Evolutionary conservation across 2,888 invertebrate genomes (phyloP), one percentile per base, ranked within the genome.

Genomic region (Dasysyrphus tricinctus): DNA sequence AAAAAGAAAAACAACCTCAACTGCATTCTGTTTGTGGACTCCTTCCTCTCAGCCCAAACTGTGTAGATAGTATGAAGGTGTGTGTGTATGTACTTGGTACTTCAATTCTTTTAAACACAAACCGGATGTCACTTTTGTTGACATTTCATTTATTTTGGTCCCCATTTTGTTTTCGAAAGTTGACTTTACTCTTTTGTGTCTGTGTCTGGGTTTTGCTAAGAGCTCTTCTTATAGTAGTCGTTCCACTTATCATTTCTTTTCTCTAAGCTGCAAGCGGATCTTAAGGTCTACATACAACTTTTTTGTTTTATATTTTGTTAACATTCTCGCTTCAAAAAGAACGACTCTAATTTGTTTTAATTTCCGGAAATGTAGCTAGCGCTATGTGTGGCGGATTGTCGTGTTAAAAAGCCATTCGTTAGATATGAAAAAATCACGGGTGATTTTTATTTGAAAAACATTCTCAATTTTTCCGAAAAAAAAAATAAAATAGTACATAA

Each of bases 101-200:
- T 86, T 61, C 69, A 82, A 78, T 82, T 81, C 74, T 67, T 82
- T 78, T 70, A 78, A 78, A 86, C 72, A 75, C 86, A 86, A 86
- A 82, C 86, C 82, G 86, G 86, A 86, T 86, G 86, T 86, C 86
- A 86, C 81, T 86, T 86, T 74, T 86, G 86, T 86, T 86, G 86
- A 86, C 86, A 86, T 82, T 86, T 82, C 86, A 86, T 86, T 86
- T 86, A 86, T 86, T 86, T 80, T 79, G 78, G 86, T 86, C 61
- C 74, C 86, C 59, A 80, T 72, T 78, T 57, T 74, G 54, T 78
- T 54, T 54, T 54, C 57, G 65, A 69, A 69, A 54, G 80, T 84
- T 84, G 76, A 84, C 72, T 80, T 84, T 73, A 80, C 80, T 75
- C 84, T 81, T 82, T 81, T 74, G 85, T 85, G 69, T 69, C 57